Base-by-base conservation (phyloP, 2,888 invertebrate species). In the Tipula unca region DNA sequence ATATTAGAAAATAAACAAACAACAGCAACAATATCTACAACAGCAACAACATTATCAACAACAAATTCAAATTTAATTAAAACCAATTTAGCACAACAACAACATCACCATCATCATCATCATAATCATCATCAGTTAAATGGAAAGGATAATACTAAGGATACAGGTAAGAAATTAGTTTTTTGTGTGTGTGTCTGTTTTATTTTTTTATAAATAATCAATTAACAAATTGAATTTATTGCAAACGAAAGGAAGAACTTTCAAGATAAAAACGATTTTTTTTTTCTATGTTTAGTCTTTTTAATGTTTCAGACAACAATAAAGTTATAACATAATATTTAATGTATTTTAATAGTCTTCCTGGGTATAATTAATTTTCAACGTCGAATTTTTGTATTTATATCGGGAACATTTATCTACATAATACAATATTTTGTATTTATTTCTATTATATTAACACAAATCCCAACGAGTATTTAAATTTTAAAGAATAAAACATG, bases 121-220 rank as follows among this genome's bases (percentile, higher is more conserved):
- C 17, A 84, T 39, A n/a, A 84, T 84, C 35, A 85, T 39, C 35
- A 82, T 25, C 82, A 35, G 32, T 83, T 42, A 83, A 83, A 29
- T 42, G 83, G 82, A 13, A 86, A 86, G 54, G 87, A 87, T 85
- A 88, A 87, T 87, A 87, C 86, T 86, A 86, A 86, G 86, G 86
- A 86, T 88, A 87, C 87, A 87, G 87, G 87, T 87, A 87, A 86
- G 69, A 69, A 69, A 69, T 69, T 25, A 83, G 25, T 25, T 69
- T 69, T 39, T 69, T 69, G 25, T 69, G 6, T 0, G 17, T 54
- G 48, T 17, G 4, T 54, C 17, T 54, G 25, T 25, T 48, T 1
- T 69, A 3, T 32, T 32, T 32, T 32, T 32, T 32, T 32, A 32
- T 32, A 3, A 32, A 2, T 32, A 69, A 69, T 25, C 25, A 69